These are phyloP conservation scores for Heterodera carotae DNA, from an alignment of 1,140 invertebrate species.

Conservation along the genomic window DNA sequence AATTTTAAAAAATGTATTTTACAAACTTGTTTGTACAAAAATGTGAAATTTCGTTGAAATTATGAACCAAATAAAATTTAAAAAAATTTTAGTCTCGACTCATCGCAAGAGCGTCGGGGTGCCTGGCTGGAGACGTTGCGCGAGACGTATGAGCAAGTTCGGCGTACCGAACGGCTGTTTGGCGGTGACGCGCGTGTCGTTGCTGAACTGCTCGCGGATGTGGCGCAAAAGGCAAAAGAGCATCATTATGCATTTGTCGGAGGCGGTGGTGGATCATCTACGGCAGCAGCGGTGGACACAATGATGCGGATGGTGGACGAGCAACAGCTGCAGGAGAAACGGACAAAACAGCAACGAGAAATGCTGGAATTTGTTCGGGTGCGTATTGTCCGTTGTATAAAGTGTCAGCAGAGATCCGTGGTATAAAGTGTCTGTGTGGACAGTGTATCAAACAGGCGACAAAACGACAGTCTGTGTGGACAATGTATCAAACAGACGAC, in stretches of 20 bases:
- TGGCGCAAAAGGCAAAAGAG: not conserved
- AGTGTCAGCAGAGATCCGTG: no score
- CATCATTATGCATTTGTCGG: not conserved
- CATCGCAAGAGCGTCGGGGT: not conserved
- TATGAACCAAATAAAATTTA: no score
- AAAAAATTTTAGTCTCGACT: not conserved
- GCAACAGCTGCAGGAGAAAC: slow-evolving; percentile 1
- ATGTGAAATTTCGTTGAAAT: no score
- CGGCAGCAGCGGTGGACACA: no score
- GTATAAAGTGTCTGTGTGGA: no score
- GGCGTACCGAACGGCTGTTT: not conserved
- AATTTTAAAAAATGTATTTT: no score
- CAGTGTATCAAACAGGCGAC: no score
- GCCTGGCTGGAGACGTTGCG: slow-evolving; percentile 15
- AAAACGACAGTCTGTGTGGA: no score
- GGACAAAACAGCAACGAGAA: not conserved
- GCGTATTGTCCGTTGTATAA: not conserved
- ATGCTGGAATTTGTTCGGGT: not conserved
- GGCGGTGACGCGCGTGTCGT: slow-evolving; percentile 9
- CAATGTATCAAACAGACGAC: no score
- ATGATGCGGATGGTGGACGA: not conserved
- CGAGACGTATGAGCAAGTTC: slow-evolving; percentile 9
- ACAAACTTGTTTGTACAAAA: no score
- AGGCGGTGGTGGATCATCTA: not conserved
- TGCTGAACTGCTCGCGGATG: not conserved